Evolutionary conservation across 2,113 vertebrate species (phyloP).

Genomic region (Pleuronectes platessa): DNA sequence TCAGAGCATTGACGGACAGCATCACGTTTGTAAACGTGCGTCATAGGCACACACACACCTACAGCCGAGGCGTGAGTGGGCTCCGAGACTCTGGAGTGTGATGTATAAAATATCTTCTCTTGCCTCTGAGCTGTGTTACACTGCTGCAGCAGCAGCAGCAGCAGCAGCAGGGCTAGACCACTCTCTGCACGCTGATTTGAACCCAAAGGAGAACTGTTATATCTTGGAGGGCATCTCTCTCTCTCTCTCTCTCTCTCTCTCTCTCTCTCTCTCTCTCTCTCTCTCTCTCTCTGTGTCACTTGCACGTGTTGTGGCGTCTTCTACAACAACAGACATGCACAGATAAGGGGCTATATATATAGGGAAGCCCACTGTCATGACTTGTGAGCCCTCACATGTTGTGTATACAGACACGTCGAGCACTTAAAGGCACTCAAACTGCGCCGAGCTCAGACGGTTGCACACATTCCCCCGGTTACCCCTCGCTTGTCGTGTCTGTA

Average conservation of each 20-base stretch:
- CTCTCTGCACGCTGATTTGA: constrained; percentile 41
- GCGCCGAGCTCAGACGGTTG: constrained; percentile 16
- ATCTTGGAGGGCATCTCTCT: constrained; percentile 29
- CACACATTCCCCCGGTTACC: constrained; percentile 5
- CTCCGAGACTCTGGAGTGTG: constrained; percentile 35
- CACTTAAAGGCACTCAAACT: constrained; percentile 37
- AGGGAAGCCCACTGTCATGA: constrained; percentile 41
- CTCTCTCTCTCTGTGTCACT: constrained; percentile 11
- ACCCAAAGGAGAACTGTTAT: constrained; percentile 39
- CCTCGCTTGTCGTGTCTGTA: constrained; percentile 35
- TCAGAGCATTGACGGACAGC: constrained; percentile 20
- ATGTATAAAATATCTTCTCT: constrained; percentile 37
- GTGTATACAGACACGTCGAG: constrained; percentile 18
- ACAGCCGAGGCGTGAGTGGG: constrained; percentile 58
- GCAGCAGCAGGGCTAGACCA: not conserved
- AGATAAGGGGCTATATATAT: constrained; percentile 33
- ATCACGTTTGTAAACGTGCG: constrained; percentile 52
- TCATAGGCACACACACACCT: constrained; percentile 66
- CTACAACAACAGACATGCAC: constrained; percentile 16
- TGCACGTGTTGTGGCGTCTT: constrained; percentile 50
- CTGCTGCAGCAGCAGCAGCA: constrained; percentile 50
- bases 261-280: not conserved
- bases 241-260: not conserved
- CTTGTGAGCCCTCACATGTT: constrained; percentile 35
- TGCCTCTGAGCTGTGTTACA: constrained; percentile 30